Evolutionary conservation across 2,888 invertebrate genomes (phyloP), one percentile per base, ranked within the genome.

Genomic region (Achlya flavicornis): DNA sequence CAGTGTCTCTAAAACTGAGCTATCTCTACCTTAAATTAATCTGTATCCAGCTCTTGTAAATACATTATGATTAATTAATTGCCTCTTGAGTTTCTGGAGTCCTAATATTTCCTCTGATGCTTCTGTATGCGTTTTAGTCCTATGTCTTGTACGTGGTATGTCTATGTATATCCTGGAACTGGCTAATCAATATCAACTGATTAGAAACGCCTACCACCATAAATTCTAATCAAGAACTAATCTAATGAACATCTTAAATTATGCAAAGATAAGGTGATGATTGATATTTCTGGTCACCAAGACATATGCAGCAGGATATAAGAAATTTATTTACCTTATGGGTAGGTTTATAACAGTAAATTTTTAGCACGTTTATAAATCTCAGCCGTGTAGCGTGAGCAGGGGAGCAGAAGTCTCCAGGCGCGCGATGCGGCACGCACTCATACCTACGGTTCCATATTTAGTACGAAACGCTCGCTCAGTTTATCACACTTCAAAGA

Each of bases 401-500:
- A 78, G 80, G 83, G 81, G 80, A 78, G 78, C 80, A 80, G 73
- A 72, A 74, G 70, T 73, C 76, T 80, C 80, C 71, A 77, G 77
- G 79, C 80, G 78, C 73, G 70, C 64, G 68, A 63, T 71, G 79
- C 78, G 81, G 76, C 80, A 85, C 86, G 83, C 87, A 84, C 85
- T 81, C 76, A 77, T 75, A 74, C 80, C 78, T 82, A 82, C 77
- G 78, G 82, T 84, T 85, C 83, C 87, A 86, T 89, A 87, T 88
- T 87, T 88, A 86, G 87, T 82, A 81, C 78, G 78, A 76, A 26
- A 76, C 75, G 78, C 77, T 81, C 81, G 83, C 83, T 84, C 85
- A 87, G 90, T 91, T 89, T 90, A 91, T 91, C 91, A 89, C 91
- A 88, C 90, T 91, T 91, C 90, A 91, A 90, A 92, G 91, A 88